These are phyloP conservation scores for Cephus nigrinus DNA, from an alignment of 2,888 invertebrate species.

Conservation along the genomic window DNA sequence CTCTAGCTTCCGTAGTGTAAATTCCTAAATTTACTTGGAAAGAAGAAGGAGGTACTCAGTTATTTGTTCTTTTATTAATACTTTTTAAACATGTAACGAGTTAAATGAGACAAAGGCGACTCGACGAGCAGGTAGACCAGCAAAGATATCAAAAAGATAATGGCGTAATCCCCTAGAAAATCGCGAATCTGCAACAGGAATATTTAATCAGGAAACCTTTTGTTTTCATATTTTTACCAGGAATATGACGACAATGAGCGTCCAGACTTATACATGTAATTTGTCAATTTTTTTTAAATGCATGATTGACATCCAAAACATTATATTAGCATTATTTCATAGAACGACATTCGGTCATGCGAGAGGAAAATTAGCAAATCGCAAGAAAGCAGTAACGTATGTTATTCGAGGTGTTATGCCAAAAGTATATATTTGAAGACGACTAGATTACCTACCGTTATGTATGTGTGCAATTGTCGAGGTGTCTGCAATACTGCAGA, in stretches of 20 bases:
- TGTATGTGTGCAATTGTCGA: constrained; percentile 30
- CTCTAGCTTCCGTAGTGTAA: too few relatives aligned
- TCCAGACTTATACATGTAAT: too few relatives aligned
- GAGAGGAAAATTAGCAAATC: not conserved
- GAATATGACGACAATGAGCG: too few relatives aligned
- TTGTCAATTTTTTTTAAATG: too few relatives aligned
- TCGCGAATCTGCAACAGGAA: constrained; percentile 14
- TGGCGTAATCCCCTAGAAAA: constrained; percentile 19
- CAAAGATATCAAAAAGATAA: constrained; percentile 16
- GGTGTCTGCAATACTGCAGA: constrained; percentile 49
- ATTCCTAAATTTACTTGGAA: too few relatives aligned
- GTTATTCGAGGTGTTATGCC: not conserved
- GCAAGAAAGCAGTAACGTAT: not conserved
- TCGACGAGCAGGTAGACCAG: constrained; percentile 14
- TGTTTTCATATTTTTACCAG: too few relatives aligned
- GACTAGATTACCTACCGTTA: constrained; percentile 1
- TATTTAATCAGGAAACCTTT: not conserved
- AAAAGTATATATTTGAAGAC: not conserved
- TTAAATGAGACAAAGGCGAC: constrained; percentile 8
- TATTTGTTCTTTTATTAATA: not conserved
- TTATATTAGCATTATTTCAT: too few relatives aligned
- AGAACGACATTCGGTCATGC: too few relatives aligned
- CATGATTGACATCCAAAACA: too few relatives aligned
- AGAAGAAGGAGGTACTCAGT: not conserved
- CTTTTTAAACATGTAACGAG: not conserved